A percentile compares a stretch with the other conserved stretches of the same genome.
phyloP scores from a whole-genome alignment of 2,113 vertebrate genomes.

The Ageneiosus marmoratus region DNA sequence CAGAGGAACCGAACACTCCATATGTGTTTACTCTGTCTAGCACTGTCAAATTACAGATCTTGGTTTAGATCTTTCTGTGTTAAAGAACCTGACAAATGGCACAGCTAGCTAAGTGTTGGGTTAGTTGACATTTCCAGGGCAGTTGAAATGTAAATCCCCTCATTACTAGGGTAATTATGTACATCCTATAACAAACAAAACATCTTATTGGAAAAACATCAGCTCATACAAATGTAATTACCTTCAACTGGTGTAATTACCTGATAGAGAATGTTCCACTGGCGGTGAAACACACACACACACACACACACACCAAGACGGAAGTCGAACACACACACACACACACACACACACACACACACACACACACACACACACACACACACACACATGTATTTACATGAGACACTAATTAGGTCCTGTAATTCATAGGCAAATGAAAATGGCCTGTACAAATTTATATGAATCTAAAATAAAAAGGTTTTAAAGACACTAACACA shows the following conservation, averaged over 20 bases:
- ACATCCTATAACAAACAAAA: constrained; percentile 13
- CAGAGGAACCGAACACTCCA: not conserved
- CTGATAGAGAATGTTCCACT: constrained; percentile 20
- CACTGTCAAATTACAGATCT: not conserved
- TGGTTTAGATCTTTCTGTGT: constrained; percentile 4
- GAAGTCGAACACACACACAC: not conserved
- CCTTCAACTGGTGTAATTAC: constrained; percentile 30
- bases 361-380: constrained; percentile 2
- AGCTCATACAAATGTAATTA: constrained; percentile 26
- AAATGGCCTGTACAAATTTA: not conserved
- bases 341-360: not conserved
- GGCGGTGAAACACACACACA: constrained; percentile 24
- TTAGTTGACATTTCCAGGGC: constrained; percentile 21
- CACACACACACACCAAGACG: not conserved
- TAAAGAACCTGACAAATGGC: not conserved
- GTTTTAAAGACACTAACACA: not conserved
- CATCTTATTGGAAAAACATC: constrained; percentile 26
- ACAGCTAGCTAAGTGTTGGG: constrained; percentile 1
- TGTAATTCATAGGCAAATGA: not conserved
- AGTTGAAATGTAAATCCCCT: constrained; percentile 26
- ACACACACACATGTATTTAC: not conserved
- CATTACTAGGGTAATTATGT: constrained; percentile 20
- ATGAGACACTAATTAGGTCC: not conserved
- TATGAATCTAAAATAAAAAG: no score
- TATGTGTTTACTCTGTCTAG: not conserved